phyloP scores from a whole-genome alignment of 2,888 invertebrate species.

The Lasius fuliginosus region DNA sequence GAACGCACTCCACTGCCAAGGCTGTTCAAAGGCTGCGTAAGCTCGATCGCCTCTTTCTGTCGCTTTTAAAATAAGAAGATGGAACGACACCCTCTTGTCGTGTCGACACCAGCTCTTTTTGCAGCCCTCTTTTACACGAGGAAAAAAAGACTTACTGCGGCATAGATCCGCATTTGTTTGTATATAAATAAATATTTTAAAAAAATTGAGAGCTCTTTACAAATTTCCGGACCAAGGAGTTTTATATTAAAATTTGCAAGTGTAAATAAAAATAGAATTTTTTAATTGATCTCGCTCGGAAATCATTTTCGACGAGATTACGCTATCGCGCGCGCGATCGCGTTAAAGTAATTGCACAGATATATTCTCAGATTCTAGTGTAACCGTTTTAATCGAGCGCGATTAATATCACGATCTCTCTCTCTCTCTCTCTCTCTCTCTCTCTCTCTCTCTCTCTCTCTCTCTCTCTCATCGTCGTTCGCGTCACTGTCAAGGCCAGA shows the following conservation, averaged over 20 bases:
- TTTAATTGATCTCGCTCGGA: background rate
- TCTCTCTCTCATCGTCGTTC: slow-evolving; percentile 32
- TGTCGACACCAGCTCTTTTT: slow-evolving; percentile 7
- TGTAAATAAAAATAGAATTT: background rate
- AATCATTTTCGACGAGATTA: background rate
- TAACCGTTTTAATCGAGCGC: background rate
- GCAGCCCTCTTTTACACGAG: background rate
- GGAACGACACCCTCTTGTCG: slow-evolving; percentile 4
- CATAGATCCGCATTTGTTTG: background rate
- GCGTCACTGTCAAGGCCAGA: slow-evolving; percentile 71
- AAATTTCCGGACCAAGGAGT: background rate
- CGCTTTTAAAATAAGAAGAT: slow-evolving; percentile 47
- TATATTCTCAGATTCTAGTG: background rate
- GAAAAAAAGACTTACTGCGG: background rate
- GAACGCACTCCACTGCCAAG: slow-evolving; percentile 55
- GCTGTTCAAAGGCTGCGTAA: slow-evolving; percentile 51
- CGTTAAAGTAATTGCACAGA: background rate
- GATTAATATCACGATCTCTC: slow-evolving; percentile 23
- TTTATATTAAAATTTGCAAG: background rate
- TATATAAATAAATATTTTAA: background rate
- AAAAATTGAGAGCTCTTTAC: background rate
- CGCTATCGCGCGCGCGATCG: background rate
- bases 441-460: too few relatives aligned
- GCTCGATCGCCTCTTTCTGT: slow-evolving; percentile 23
- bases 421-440: too few relatives aligned